Evolutionary conservation across 2,113 vertebrate species (phyloP).

Genomic region (Patagioenas fasciata): DNA sequence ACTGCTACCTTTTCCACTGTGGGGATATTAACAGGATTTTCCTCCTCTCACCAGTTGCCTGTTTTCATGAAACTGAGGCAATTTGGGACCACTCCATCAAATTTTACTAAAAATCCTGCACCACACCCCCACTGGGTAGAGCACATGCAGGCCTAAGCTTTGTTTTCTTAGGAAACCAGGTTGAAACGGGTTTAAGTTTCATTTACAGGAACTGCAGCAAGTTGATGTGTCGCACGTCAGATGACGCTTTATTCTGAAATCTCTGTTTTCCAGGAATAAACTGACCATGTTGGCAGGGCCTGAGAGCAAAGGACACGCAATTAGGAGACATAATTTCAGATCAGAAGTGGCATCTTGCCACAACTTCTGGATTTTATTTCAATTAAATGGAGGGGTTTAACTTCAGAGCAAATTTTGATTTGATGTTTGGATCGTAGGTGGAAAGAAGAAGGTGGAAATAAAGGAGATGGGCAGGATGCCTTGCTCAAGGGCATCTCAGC

Average conservation of each 20-base stretch:
- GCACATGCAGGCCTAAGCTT: neutral
- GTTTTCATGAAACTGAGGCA: neutral
- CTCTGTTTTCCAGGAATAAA: neutral
- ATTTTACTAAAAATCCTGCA: neutral
- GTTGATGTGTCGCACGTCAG: neutral
- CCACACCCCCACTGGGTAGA: neutral
- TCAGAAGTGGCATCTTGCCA: neutral
- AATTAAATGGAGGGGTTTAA: neutral
- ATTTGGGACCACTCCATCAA: neutral
- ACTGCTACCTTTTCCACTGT: neutral
- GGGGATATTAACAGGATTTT: neutral
- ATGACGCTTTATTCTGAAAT: neutral
- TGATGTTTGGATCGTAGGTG: slow-evolving; percentile 26
- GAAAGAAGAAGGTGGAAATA: neutral
- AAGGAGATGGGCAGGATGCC: neutral
- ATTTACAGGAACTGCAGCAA: neutral
- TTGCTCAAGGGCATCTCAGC: neutral
- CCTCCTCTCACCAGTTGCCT: neutral
- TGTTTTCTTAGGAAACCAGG: neutral
- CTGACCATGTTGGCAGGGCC: neutral
- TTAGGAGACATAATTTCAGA: neutral
- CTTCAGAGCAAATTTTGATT: neutral
- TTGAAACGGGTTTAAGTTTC: neutral
- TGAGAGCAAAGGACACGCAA: neutral
- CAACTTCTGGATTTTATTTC: neutral